Base-by-base conservation (phyloP, 2,797 vertebrate genomes). In the Pseudomugil tenellus region DNA sequence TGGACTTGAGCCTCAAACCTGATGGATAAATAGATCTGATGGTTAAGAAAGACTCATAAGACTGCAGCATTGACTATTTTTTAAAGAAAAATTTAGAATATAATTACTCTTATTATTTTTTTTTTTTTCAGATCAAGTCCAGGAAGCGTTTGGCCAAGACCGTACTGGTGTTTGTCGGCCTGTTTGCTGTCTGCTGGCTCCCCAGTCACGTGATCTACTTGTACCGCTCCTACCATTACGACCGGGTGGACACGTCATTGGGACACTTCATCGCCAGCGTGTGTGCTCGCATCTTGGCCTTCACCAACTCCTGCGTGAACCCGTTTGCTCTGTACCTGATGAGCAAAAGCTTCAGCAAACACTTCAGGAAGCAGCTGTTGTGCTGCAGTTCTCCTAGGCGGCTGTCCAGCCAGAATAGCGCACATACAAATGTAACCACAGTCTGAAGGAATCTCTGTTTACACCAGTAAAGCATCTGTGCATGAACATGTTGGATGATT, bases 151-250 rank as follows among this genome's bases (percentile, higher is more conserved):
- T 99, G 46, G 96, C 97, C 79, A 98, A 96, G 89, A 98, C 95
- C 0, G 97, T 99, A 28, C 92, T 98, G 88, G 97, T 99, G 81
- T 98, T 98, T 4, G 97, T 98, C 5, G 95, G 92, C 41, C 90
- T 98, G 85, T 99, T 99, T 6, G 97, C 97, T 0, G 89, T 98
- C 74, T 98, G 97, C 87, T 98, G 97, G 97, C 95, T 99, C 34
- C 97, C 97, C 41, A 98, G 94, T 63, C 97, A 99, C 0, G 70
- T 96, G 58, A 94, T 99, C 92, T 98, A 98, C 90, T 89, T 99
- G 55, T 98, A 98, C 81, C 96, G 97, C 4, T 98, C 96, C 74
- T 98, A 96, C 92, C 96, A 97, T 91, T 98, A 98, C 10, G 12
- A 31, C 0, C 91, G 96, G 87, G 97, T 96, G 76, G 97, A 99